Evolutionary conservation across 2,797 vertebrate species (phyloP).

Genomic region (Sebastes iracundus): DNA sequence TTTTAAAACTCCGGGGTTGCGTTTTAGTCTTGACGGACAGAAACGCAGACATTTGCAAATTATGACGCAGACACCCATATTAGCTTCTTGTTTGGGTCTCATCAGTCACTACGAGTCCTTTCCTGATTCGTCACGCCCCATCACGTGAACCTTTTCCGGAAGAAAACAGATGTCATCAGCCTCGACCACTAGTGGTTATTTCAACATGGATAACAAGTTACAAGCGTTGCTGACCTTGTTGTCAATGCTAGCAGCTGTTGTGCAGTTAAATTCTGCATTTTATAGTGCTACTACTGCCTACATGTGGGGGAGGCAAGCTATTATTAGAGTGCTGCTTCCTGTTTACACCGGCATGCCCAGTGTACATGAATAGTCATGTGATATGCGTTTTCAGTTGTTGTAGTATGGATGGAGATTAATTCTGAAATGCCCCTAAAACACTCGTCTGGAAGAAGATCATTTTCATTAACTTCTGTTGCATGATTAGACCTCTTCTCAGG

Average conservation of each 20-base stretch:
- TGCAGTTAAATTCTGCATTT: not conserved
- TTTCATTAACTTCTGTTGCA: not conserved
- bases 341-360: not conserved
- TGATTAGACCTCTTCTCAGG: not conserved
- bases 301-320: not conserved
- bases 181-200: not conserved
- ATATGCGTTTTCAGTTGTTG: not conserved
- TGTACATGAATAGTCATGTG: not conserved
- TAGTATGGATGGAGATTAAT: not conserved
- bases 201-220: not conserved
- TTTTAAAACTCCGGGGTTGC: rapidly evolving
- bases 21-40: not conserved
- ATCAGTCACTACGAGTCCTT: not conserved
- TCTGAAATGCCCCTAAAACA: not conserved
- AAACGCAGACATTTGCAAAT: rapidly evolving
- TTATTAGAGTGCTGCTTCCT: not conserved
- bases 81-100: too few species aligned
- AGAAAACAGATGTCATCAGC: not conserved
- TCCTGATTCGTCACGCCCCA: not conserved
- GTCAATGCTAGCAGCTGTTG: too few species aligned
- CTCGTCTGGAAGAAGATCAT: not conserved
- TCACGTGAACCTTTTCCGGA: too few species aligned
- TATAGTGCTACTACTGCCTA: not conserved
- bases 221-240: not conserved
- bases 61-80: rapidly evolving